A percentile compares a stretch with the other conserved stretches of the same genome.
Evolutionary conservation across 1,140 invertebrate species (phyloP).

Genomic region (Anthonomus grandis): DNA sequence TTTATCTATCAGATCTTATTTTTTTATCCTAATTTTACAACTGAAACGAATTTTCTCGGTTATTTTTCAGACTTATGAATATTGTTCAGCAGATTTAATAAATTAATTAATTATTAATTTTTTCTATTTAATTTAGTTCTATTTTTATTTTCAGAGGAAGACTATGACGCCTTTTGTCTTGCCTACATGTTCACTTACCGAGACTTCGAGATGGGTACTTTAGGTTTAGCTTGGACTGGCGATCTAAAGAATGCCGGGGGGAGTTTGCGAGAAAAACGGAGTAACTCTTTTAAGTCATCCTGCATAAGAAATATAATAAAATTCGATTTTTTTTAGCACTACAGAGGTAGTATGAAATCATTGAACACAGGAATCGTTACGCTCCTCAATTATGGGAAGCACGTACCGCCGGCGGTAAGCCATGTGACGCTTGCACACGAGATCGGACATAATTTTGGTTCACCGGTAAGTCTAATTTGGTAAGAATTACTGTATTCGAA

Average conservation of each 20-base stretch:
- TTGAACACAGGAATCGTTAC: slow-evolving; percentile 98
- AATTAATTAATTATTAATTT: too few relatives aligned
- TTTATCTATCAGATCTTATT: too few relatives aligned
- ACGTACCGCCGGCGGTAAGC: slow-evolving; percentile 96
- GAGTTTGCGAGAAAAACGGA: slow-evolving; percentile 92
- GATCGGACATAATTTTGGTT: slow-evolving; percentile 99
- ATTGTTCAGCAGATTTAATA: too few relatives aligned
- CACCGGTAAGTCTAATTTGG: slow-evolving; percentile 66
- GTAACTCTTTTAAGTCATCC: slow-evolving; percentile 53
- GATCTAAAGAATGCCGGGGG: slow-evolving; percentile 91
- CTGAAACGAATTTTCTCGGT: too few relatives aligned
- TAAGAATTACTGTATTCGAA: neutral
- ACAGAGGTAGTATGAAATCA: slow-evolving; percentile 91
- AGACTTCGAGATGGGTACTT: slow-evolving; percentile 97
- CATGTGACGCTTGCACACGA: slow-evolving; percentile 98
- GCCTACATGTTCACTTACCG: slow-evolving; percentile 99
- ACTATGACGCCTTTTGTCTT: slow-evolving; percentile 97
- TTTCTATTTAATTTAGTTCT: too few relatives aligned
- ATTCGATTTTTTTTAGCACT: slow-evolving; percentile 76
- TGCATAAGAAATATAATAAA: neutral
- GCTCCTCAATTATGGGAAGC: slow-evolving; percentile 96
- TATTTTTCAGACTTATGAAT: too few relatives aligned
- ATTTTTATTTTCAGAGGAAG: slow-evolving; percentile 73
- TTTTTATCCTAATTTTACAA: too few relatives aligned
- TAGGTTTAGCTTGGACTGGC: slow-evolving; percentile 96